phyloP scores from a whole-genome alignment of 2,888 invertebrate genomes.

The Drosophila siamana region DNA sequence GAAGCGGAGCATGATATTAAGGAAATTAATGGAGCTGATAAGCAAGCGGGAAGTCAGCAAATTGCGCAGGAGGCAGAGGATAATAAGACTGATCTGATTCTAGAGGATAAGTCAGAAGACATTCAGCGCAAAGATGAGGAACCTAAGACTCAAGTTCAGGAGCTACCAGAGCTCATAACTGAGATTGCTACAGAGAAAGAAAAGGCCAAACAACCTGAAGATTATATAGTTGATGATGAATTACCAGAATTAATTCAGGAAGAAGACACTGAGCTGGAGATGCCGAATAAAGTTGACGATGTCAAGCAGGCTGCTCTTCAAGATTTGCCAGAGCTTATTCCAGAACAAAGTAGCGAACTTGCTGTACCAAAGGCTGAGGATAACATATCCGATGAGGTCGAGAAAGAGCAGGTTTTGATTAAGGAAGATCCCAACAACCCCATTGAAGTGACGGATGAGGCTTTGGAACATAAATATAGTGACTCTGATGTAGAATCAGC shows the following conservation, averaged over 20 bases:
- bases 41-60: neutral
- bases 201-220: neutral
- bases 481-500: conserved; percentile 33
- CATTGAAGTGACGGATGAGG: neutral
- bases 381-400: neutral
- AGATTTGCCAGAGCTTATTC: neutral
- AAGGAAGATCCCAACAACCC: neutral
- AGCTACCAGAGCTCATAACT: neutral
- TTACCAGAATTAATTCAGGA: neutral
- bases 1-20: neutral
- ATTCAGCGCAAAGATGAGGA: neutral
- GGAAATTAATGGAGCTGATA: neutral
- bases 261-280: neutral
- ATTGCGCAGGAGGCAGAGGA: neutral
- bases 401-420: neutral
- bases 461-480: neutral
- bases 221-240: neutral
- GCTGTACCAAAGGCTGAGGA: neutral
- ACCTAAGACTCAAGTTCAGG: neutral
- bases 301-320: neutral
- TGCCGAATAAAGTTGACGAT: neutral
- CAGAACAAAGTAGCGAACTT: too few relatives aligned
- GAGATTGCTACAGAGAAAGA: neutral
- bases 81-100: neutral
- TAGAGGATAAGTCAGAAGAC: neutral